A percentile compares a stretch with the other conserved stretches of the same genome.
phyloP scores from a whole-genome alignment of 2,888 invertebrate genomes.

The Stenolophus ochropezus region DNA sequence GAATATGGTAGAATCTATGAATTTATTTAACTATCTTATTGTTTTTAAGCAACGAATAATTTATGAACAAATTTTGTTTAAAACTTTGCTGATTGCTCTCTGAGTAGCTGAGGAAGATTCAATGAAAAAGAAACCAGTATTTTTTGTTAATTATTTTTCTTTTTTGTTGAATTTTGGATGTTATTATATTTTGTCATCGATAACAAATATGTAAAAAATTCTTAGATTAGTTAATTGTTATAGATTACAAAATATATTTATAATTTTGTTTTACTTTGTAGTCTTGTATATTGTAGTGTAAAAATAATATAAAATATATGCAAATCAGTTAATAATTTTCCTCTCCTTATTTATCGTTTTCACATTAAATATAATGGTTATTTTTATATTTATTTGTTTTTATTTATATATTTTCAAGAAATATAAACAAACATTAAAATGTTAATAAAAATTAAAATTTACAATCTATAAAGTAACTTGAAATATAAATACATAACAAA shows the following conservation, averaged over 20 bases:
- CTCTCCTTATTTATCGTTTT: neutral
- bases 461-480: no score
- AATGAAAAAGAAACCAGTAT: constrained; percentile 23
- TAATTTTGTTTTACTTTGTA: constrained; percentile 59
- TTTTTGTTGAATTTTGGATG: constrained; percentile 42
- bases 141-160: constrained; percentile 35
- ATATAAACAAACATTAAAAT: no score
- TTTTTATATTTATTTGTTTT: no score
- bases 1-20: constrained; percentile 13
- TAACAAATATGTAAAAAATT: constrained; percentile 53
- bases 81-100: constrained; percentile 13
- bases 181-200: constrained; percentile 57
- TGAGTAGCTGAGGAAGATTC: constrained; percentile 1
- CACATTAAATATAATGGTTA: neutral
- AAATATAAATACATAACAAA: no score
- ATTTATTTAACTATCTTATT: constrained; percentile 13
- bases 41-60: constrained; percentile 30
- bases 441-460: no score
- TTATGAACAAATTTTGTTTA: constrained; percentile 35
- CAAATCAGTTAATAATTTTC: constrained; percentile 13
- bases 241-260: constrained; percentile 59
- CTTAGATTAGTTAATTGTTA: constrained; percentile 57
- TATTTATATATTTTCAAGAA: no score
- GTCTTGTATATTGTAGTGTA: constrained; percentile 59
- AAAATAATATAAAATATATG: constrained; percentile 58